phyloP scores from a whole-genome alignment of 2,888 invertebrate genomes.

The Orthosia cruda region DNA sequence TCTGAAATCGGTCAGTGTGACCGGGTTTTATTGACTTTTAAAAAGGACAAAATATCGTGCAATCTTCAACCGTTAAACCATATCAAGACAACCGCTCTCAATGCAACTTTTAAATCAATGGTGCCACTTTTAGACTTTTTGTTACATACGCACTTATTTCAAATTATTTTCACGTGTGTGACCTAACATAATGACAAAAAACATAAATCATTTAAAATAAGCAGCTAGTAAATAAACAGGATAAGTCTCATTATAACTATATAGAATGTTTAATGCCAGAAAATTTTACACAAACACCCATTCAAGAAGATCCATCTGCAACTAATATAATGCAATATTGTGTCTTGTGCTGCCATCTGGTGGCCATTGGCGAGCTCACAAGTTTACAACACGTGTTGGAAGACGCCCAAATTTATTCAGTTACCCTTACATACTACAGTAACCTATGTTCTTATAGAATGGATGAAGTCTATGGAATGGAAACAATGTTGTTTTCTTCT shows the following conservation, averaged over 20 bases:
- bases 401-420: slow-evolving; percentile 49
- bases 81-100: not conserved
- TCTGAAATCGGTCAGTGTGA: too few relatives aligned
- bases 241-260: not conserved
- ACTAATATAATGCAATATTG: slow-evolving; percentile 49
- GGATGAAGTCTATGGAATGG: not conserved
- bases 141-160: not conserved
- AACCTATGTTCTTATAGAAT: slow-evolving; percentile 13
- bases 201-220: not conserved
- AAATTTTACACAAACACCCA: not conserved
- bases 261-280: not conserved
- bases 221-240: not conserved
- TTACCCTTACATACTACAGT: slow-evolving; percentile 9
- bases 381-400: slow-evolving; percentile 40
- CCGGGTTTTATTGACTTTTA: too few relatives aligned
- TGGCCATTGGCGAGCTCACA: slow-evolving; percentile 14
- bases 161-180: not conserved
- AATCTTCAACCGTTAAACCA: not conserved
- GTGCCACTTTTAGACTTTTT: too few relatives aligned
- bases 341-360: slow-evolving; percentile 47
- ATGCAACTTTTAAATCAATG: too few relatives aligned
- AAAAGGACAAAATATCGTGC: too few relatives aligned
- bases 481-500: not conserved
- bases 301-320: slow-evolving; percentile 24
- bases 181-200: not conserved